Percentiles rank a stretch among this genome's conserved stretches.
Conservation (phyloP, 1,140 invertebrate species). For the Palaemon carinicauda region DNA sequence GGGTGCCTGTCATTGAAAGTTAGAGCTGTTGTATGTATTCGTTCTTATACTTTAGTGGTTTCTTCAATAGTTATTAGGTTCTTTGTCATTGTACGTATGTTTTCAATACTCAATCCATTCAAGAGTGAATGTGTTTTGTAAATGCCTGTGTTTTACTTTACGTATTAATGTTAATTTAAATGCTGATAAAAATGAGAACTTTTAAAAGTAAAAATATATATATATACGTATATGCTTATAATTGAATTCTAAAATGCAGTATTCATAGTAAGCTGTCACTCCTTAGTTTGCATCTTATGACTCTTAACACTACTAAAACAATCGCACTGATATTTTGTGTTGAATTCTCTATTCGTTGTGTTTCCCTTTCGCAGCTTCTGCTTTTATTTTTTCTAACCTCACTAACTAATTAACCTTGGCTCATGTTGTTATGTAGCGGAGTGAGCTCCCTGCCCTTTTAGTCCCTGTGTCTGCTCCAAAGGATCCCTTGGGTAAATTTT, state of each 20-base stretch:
- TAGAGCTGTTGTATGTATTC: not conserved
- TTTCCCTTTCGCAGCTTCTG: not conserved
- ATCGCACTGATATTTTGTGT: not conserved
- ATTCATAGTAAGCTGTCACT: constrained; percentile 14
- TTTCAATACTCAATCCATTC: not conserved
- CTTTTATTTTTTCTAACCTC: not conserved
- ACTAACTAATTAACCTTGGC: constrained; percentile 28
- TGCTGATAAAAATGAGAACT: too few species aligned
- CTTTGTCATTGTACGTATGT: not conserved
- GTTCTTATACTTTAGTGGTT: not conserved
- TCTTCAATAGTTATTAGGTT: constrained; percentile 20
- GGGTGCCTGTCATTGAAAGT: not conserved
- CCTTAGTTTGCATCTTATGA: constrained; percentile 34
- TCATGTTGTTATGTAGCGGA: not conserved
- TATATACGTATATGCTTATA: not conserved
- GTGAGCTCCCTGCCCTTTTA: constrained; percentile 20
- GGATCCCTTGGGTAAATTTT: constrained; percentile 45
- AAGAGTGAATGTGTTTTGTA: not conserved
- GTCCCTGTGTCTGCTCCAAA: constrained; percentile 28
- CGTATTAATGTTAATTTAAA: too few species aligned
- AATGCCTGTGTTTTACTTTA: not conserved
- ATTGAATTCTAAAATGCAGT: not conserved
- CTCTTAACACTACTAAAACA: not conserved
- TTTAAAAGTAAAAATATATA: too few species aligned
- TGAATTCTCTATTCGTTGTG: not conserved